Conservation (phyloP, 2,113 vertebrate genomes). For the Marmota flaviventris region DNA sequence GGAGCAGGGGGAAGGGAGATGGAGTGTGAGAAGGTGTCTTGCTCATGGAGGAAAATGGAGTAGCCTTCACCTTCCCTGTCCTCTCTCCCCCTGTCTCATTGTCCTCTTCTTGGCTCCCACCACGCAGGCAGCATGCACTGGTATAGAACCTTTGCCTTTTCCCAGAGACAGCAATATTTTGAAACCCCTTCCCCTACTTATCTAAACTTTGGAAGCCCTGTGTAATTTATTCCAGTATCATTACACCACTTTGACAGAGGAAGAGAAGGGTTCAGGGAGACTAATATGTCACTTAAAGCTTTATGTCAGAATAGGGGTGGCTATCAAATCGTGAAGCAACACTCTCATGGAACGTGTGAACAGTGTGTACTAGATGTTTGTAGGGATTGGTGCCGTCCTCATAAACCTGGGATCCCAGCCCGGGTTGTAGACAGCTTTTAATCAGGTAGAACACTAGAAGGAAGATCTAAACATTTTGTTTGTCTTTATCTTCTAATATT, state of each 20-base stretch:
- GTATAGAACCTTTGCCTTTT: background rate
- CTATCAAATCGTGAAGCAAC: background rate
- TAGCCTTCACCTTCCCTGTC: background rate
- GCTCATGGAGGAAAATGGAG: background rate
- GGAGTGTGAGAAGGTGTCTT: background rate
- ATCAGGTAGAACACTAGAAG: conserved; percentile 11
- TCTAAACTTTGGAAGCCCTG: background rate
- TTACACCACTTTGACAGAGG: background rate
- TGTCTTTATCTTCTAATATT: conserved; percentile 20
- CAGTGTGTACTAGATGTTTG: background rate
- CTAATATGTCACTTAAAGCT: background rate
- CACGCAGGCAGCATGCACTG: no score
- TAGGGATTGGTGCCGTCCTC: background rate
- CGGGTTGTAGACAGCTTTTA: background rate
- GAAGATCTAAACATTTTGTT: background rate
- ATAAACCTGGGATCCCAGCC: background rate
- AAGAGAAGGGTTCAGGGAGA: background rate
- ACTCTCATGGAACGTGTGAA: background rate
- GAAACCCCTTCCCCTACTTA: background rate
- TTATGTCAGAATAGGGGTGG: background rate
- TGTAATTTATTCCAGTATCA: background rate
- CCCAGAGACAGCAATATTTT: background rate
- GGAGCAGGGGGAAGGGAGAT: background rate
- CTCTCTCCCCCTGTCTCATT: background rate
- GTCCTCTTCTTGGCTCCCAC: background rate